Base-by-base conservation (phyloP, 1,140 invertebrate species). In the Trichomalopsis sarcophagae region DNA sequence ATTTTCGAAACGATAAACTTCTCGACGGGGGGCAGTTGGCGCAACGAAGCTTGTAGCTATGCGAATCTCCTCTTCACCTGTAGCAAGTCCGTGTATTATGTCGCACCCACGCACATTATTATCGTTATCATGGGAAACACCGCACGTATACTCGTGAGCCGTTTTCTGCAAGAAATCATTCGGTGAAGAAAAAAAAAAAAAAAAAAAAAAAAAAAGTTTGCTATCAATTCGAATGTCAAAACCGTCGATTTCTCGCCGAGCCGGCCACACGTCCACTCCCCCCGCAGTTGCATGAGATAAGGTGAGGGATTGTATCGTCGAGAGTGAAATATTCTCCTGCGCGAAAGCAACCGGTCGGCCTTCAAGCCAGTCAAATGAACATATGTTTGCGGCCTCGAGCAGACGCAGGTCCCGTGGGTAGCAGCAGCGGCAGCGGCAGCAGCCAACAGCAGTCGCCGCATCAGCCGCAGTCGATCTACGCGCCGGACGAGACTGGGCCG, bases 391-490 rank as follows among this genome's bases (percentile, higher is more conserved):
- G 36, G 73, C 73, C 30, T 44, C 33, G 73, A 3, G 68, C 68
- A 71, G 23, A 27, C 68, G 68, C 68, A 33, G 68, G 30, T 71
- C 68, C 68, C 27, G 86, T 90, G 30, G 27, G 36, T 88, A 91
- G 89, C 89, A 90, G 89, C 88, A 82, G 87, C 3, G 5, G 87
- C 33, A 36, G 33, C 33, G 5, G 33, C 84, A 87, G 88, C 80
- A 44, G 40, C 9, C 40, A 89, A 88, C 84, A 89, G 87, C 87
- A 83, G 87, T 87, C 84, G 78, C 87, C 82, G 78, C 86, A 83
- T 74, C 86, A 86, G 78, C 82, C 73, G 3, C 92, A 92, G 87
- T 90, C 91, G 79, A 92, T 91, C 89, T 93, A 92, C 87, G 88
- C 92, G 78, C 84, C 91, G 81, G 68, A 71, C 6, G 68, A 71